Percentiles rank a stretch among this genome's conserved stretches.
Conservation (phyloP, 1,140 invertebrate genomes). For the Choristoneura fumiferana region DNA sequence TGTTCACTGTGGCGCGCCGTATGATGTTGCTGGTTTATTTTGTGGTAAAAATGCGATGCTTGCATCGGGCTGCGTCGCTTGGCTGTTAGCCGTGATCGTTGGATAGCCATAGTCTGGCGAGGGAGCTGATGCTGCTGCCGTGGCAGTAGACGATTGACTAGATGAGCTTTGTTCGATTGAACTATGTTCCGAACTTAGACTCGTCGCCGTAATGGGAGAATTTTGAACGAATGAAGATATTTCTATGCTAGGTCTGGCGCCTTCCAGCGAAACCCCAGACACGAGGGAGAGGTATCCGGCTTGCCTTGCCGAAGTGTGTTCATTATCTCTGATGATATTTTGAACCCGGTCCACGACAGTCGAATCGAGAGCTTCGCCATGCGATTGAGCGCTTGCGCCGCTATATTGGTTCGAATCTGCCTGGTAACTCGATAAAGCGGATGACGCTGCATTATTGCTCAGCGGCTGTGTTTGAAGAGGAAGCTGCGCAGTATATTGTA, state of each 20-base stretch:
- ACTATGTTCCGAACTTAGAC: neutral
- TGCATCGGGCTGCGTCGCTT: slow-evolving; percentile 15
- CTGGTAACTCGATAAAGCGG: slow-evolving; percentile 48
- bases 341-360: slow-evolving; percentile 52
- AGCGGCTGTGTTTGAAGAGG: slow-evolving; percentile 31
- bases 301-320: slow-evolving; percentile 54
- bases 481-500: slow-evolving; percentile 30
- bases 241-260: slow-evolving; percentile 62
- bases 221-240: slow-evolving; percentile 61
- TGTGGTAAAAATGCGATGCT: slow-evolving; percentile 35
- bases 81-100: slow-evolving; percentile 28
- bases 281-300: slow-evolving; percentile 58
- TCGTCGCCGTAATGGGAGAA: slow-evolving; percentile 30
- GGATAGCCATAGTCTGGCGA: slow-evolving; percentile 34
- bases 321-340: slow-evolving; percentile 59
- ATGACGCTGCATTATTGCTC: slow-evolving; percentile 9
- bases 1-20: slow-evolving; percentile 37
- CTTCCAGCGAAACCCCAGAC: slow-evolving; percentile 59
- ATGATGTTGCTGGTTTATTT: slow-evolving; percentile 32
- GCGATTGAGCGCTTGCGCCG: slow-evolving; percentile 34
- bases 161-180: slow-evolving; percentile 12
- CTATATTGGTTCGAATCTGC: slow-evolving; percentile 54
- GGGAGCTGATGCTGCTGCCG: slow-evolving; percentile 9
- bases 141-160: slow-evolving; percentile 22
- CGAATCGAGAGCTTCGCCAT: slow-evolving; percentile 57